Evolutionary conservation across 2,113 vertebrate genomes (phyloP).

Genomic region (Galemys pyrenaicus): DNA sequence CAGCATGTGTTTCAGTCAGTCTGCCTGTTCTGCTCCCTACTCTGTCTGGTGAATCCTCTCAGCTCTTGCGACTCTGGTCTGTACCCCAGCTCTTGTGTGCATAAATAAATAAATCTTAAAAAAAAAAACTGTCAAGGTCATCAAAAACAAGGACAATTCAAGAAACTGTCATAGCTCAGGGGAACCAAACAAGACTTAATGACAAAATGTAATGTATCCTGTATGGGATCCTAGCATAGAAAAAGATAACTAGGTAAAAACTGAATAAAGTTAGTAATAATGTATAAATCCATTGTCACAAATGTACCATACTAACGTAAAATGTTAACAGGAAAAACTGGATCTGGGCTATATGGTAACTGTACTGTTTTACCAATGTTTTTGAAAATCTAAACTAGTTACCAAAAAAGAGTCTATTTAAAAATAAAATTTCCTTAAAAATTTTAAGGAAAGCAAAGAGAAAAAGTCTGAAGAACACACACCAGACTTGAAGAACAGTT

Average conservation of each 20-base stretch:
- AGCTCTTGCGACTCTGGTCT: no score
- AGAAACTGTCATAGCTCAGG: not conserved
- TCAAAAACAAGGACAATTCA: no score
- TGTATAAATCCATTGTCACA: not conserved
- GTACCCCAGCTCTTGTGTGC: no score
- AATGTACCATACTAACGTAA: not conserved
- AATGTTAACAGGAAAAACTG: not conserved
- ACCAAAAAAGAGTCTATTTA: not conserved
- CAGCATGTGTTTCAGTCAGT: no score
- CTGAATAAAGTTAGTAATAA: not conserved
- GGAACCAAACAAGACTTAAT: not conserved
- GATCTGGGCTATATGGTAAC: not conserved
- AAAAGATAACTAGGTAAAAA: conserved; percentile 8
- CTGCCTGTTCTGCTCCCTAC: no score
- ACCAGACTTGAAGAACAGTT: not conserved
- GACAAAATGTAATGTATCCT: not conserved
- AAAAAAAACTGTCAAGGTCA: no score
- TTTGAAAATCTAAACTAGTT: conserved; percentile 13
- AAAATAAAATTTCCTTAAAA: not conserved
- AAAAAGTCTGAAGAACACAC: not conserved
- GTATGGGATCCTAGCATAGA: not conserved
- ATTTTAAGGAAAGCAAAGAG: not conserved
- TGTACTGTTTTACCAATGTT: not conserved
- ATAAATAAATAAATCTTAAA: no score
- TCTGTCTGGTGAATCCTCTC: no score